These are phyloP conservation scores for Aphaenogaster rudis DNA, from an alignment of 1,140 invertebrate genomes.

Conservation along the genomic window DNA sequence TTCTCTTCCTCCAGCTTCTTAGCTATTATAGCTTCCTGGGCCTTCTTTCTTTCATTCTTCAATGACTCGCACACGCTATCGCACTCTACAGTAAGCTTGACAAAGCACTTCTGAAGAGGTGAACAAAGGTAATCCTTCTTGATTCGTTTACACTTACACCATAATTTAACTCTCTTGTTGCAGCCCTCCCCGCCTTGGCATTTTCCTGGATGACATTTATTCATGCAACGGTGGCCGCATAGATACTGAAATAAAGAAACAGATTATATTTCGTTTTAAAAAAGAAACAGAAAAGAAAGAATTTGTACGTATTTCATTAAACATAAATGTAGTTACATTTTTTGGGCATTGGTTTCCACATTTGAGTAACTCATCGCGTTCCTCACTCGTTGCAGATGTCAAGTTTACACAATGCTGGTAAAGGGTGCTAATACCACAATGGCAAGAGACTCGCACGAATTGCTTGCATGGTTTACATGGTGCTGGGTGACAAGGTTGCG, in stretches of 20 bases:
- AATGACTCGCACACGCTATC: constrained; percentile 89
- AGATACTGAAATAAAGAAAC: constrained; percentile 87
- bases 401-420: constrained; percentile 92
- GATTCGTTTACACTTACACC: constrained; percentile 93
- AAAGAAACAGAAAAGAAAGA: constrained; percentile 8
- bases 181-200: constrained; percentile 88
- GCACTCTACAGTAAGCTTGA: constrained; percentile 87
- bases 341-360: constrained; percentile 96
- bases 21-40: constrained; percentile 87
- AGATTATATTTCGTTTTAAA: constrained; percentile 22
- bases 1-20: constrained; percentile 89
- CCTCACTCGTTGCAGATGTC: constrained; percentile 85
- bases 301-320: background rate
- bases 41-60: constrained; percentile 86
- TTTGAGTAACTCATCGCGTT: constrained; percentile 88
- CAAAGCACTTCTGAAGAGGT: constrained; percentile 83
- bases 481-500: constrained; percentile 92
- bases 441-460: constrained; percentile 91
- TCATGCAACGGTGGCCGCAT: constrained; percentile 90
- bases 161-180: constrained; percentile 92
- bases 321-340: constrained; percentile 88
- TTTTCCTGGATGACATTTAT: constrained; percentile 88
- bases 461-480: constrained; percentile 91
- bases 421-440: constrained; percentile 92
- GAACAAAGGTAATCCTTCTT: constrained; percentile 93